Evolutionary conservation across 1,140 invertebrate genomes (phyloP).

Genomic region (Anadara kagoshimensis): DNA sequence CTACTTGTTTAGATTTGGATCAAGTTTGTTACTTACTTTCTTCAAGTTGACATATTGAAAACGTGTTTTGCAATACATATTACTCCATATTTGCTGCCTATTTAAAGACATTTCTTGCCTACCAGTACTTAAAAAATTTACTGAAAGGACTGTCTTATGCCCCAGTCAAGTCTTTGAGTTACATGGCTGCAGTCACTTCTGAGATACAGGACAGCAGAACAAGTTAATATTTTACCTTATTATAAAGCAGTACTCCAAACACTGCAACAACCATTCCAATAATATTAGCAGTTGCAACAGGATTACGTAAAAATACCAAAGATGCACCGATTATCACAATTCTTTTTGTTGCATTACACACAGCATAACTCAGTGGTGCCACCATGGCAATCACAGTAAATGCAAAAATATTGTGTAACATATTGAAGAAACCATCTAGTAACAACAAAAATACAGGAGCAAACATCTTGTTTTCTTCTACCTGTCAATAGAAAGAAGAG

Average conservation of each 20-base stretch:
- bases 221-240: conserved; percentile 74
- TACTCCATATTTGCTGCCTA: no score
- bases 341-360: conserved; percentile 96
- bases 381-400: conserved; percentile 92
- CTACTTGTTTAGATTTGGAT: no score
- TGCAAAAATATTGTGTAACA: conserved; percentile 95
- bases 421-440: conserved; percentile 91
- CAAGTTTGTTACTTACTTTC: no score
- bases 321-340: conserved; percentile 94
- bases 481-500: conserved; percentile 56
- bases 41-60: no score
- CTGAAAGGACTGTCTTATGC: no score
- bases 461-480: conserved; percentile 55
- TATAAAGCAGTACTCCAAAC: conserved; percentile 92
- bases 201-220: no score
- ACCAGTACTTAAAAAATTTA: no score
- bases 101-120: no score
- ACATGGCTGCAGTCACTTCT: no score
- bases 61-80: no score
- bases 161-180: no score
- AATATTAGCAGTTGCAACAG: conserved; percentile 90
- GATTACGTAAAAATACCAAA: conserved; percentile 91
- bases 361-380: conserved; percentile 94
- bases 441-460: conserved; percentile 79
- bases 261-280: conserved; percentile 94